Evolutionary conservation across 2,797 vertebrate genomes (phyloP).

Genomic region (Furcifer pardalis): DNA sequence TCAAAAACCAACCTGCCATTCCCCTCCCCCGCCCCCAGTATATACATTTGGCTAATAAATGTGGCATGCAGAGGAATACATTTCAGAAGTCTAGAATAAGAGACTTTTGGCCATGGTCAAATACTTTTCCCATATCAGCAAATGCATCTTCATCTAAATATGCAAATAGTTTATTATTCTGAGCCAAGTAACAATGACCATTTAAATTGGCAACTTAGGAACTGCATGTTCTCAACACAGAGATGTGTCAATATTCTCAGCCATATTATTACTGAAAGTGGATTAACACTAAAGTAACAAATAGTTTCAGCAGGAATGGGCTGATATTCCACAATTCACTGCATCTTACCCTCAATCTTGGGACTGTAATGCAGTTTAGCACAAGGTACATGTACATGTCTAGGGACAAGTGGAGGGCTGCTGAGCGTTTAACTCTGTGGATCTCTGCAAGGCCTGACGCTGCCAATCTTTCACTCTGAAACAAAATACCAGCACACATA

Average conservation of each 20-base stretch:
- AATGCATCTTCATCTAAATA: slow-evolving; percentile 58
- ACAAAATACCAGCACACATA: neutral
- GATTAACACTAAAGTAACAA: neutral
- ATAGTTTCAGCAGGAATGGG: neutral
- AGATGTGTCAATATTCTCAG: neutral
- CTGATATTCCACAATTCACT: neutral
- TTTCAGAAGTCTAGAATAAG: slow-evolving; percentile 52
- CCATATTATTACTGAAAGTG: neutral
- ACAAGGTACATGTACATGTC: neutral
- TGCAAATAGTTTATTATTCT: slow-evolving; percentile 52
- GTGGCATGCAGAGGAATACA: slow-evolving; percentile 63
- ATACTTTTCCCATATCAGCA: slow-evolving; percentile 63
- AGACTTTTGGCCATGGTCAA: slow-evolving; percentile 74
- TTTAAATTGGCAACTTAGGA: neutral
- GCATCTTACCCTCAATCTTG: neutral
- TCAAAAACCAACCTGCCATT: slow-evolving; percentile 70
- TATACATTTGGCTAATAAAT: slow-evolving; percentile 72
- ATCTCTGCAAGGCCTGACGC: neutral
- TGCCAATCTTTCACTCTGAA: slow-evolving; percentile 9
- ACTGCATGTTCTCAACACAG: neutral
- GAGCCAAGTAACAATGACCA: slow-evolving; percentile 5
- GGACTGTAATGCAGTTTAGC: neutral
- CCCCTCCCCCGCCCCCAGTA: slow-evolving; percentile 68
- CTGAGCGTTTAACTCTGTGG: neutral
- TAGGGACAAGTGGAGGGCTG: neutral